Percentiles rank a stretch among this genome's conserved stretches.
phyloP scores from a whole-genome alignment of 2,797 vertebrate species.

The Chloroceryle inda region DNA sequence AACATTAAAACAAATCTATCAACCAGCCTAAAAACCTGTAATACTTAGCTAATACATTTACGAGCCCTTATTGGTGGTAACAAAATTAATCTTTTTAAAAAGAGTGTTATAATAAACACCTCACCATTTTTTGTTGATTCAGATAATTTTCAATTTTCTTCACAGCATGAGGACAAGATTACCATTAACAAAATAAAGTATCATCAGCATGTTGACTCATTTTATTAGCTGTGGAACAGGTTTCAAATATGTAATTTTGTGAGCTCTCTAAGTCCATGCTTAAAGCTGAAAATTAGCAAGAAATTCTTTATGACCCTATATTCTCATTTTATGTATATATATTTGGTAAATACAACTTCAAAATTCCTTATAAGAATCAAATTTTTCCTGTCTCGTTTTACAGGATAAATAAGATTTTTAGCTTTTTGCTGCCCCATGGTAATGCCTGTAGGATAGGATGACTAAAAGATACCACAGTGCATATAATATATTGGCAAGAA shows the following conservation, averaged over 20 bases:
- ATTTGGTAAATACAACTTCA: background rate
- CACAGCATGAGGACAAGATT: background rate
- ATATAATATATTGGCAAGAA: background rate
- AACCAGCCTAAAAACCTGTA: conserved; percentile 19
- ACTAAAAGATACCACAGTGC: background rate
- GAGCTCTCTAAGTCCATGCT: background rate
- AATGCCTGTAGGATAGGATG: background rate
- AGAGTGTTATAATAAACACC: background rate
- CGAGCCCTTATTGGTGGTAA: conserved; percentile 1
- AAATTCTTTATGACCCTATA: background rate
- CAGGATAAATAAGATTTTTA: background rate
- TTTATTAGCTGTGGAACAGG: conserved; percentile 4
- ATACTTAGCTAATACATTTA: conserved; percentile 19
- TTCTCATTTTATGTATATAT: background rate
- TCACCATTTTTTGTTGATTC: background rate
- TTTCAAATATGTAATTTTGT: background rate
- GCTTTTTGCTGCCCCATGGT: background rate
- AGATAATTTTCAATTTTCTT: conserved; percentile 16
- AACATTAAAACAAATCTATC: conserved; percentile 23
- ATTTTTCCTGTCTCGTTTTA: background rate
- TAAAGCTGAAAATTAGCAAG: background rate
- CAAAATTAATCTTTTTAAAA: background rate
- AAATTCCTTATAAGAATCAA: background rate
- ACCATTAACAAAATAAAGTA: conserved; percentile 6
- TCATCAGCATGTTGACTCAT: background rate